Evolutionary conservation across 2,888 invertebrate species (phyloP).

Genomic region (Neocrepidodera transversa): DNA sequence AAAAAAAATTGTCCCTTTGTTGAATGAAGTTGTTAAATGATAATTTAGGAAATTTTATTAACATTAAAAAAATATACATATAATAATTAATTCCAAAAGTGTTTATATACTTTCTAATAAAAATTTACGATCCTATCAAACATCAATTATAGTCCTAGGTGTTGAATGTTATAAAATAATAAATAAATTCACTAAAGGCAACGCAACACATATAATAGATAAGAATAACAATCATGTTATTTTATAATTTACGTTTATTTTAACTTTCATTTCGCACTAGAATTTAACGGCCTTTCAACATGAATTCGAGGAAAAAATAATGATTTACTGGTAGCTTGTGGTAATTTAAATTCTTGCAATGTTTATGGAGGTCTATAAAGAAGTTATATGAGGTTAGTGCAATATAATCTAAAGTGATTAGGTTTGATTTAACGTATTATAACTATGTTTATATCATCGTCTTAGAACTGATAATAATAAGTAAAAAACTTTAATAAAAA

Average conservation of each 20-base stretch:
- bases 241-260: slow-evolving; percentile 17
- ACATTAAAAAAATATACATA: too few species aligned
- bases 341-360: slow-evolving; percentile 11
- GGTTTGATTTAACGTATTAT: too few species aligned
- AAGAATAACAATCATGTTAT: slow-evolving; percentile 10
- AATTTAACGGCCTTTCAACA: slow-evolving; percentile 16
- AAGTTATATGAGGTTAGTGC: not conserved
- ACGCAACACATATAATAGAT: not conserved
- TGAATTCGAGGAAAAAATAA: slow-evolving; percentile 3
- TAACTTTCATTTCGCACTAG: slow-evolving; percentile 8
- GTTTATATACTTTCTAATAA: slow-evolving; percentile 1
- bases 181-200: slow-evolving; percentile 5
- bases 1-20: too few species aligned
- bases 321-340: slow-evolving; percentile 4
- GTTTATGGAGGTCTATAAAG: not conserved
- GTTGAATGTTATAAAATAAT: slow-evolving; percentile 8
- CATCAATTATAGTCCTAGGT: slow-evolving; percentile 11
- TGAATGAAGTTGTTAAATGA: too few species aligned
- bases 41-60: too few species aligned
- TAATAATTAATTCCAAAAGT: too few species aligned
- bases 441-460: too few species aligned
- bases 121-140: slow-evolving; percentile 6
- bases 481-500: too few species aligned
- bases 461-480: too few species aligned
- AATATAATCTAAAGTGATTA: too few species aligned